A percentile compares a stretch with the other conserved stretches of the same genome.
phyloP scores from a whole-genome alignment of 2,113 vertebrate species.

The Menura novaehollandiae region DNA sequence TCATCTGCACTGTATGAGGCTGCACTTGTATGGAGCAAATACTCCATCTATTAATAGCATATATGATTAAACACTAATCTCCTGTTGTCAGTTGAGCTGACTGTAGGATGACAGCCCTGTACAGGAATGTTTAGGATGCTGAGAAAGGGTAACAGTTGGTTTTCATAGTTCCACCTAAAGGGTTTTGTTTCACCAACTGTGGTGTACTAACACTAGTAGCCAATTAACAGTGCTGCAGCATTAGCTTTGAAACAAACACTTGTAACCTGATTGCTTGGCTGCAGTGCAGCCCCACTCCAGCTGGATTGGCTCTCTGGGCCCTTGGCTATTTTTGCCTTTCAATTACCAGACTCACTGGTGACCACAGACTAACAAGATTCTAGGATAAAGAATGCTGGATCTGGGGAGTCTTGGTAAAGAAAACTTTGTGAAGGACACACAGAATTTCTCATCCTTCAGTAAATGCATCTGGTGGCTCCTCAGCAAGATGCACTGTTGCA shows the following conservation, averaged over 20 bases:
- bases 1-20: not conserved
- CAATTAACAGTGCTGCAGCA: not conserved
- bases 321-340: not conserved
- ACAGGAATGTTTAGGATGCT: constrained; percentile 2
- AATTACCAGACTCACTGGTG: not conserved
- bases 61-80: constrained; percentile 48
- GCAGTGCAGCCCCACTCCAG: not conserved
- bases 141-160: not conserved
- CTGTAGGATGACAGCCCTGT: not conserved
- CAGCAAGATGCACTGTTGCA: not conserved
- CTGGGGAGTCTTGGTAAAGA: not conserved
- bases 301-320: not conserved
- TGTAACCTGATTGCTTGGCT: not conserved
- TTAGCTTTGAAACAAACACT: not conserved
- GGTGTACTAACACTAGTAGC: not conserved
- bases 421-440: not conserved
- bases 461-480: not conserved
- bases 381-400: not conserved
- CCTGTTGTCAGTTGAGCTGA: constrained; percentile 1
- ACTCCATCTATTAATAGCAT: constrained; percentile 14
- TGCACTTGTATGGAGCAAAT: not conserved
- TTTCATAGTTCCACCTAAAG: not conserved
- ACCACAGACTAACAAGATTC: not conserved
- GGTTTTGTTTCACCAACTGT: not conserved
- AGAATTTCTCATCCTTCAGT: not conserved